Conservation (phyloP, 2,797 vertebrate species). For the Propithecus perrieri region DNA sequence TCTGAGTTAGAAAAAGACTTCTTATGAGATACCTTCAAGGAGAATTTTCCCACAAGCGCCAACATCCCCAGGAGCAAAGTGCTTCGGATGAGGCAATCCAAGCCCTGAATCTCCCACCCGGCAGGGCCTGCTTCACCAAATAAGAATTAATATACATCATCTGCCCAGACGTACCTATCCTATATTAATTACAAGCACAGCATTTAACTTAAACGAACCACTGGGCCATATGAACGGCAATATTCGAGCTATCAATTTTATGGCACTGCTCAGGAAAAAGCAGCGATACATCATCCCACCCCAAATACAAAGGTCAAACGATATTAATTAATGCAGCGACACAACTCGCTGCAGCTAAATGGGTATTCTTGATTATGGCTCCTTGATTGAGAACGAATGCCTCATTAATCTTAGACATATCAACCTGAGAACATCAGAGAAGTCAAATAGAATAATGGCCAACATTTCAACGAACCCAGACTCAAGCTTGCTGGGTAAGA, state of each 20-base stretch:
- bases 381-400: constrained; percentile 82
- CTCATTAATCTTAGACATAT: constrained; percentile 83
- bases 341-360: constrained; percentile 76
- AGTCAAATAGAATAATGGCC: constrained; percentile 79
- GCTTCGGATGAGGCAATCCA: neutral
- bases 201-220: constrained; percentile 31
- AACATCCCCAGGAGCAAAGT: neutral
- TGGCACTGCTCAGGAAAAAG: constrained; percentile 64
- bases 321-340: constrained; percentile 81
- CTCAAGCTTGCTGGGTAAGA: neutral
- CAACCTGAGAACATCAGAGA: constrained; percentile 72
- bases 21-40: neutral
- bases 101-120: neutral
- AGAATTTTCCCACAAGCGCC: neutral
- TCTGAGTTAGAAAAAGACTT: neutral
- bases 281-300: constrained; percentile 69
- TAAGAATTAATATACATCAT: neutral
- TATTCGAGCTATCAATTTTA: constrained; percentile 70
- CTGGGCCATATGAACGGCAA: neutral
- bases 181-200: constrained; percentile 35
- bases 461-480: constrained; percentile 65
- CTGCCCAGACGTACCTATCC: neutral
- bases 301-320: constrained; percentile 81
- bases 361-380: constrained; percentile 77
- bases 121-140: neutral